These are phyloP conservation scores for Metacarcinus magister DNA, from an alignment of 2,888 invertebrate genomes.

Conservation along the genomic window DNA sequence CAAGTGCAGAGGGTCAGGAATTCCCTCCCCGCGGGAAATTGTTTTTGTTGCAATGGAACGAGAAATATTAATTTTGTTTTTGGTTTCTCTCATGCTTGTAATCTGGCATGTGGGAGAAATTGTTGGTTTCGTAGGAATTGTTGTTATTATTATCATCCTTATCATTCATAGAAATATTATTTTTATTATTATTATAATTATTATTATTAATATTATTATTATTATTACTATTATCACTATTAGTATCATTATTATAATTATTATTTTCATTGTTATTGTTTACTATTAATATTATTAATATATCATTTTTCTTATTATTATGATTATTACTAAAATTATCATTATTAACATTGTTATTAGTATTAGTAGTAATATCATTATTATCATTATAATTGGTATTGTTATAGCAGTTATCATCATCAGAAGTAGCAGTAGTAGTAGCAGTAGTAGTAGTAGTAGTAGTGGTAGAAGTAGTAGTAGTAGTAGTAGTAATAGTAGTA, in stretches of 20 bases:
- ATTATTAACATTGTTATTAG: background rate
- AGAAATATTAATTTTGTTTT: no score
- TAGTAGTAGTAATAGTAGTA: conserved; percentile 36
- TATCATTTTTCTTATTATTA: background rate
- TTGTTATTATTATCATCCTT: no score
- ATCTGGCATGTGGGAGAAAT: no score
- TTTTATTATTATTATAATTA: background rate
- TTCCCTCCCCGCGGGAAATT: no score
- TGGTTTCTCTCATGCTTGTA: no score
- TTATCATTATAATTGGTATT: no score
- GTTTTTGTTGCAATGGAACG: no score
- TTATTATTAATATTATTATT: background rate
- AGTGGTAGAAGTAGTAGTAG: background rate
- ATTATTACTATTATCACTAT: background rate
- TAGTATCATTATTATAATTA: background rate
- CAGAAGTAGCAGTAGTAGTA: background rate
- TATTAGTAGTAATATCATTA: background rate
- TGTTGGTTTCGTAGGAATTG: no score
- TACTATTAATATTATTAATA: background rate
- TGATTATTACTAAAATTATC: background rate
- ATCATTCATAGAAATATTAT: background rate
- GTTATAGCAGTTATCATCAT: background rate
- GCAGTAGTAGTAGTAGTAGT: background rate
- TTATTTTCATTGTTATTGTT: no score
- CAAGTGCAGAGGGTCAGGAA: no score